Conservation (phyloP, 2,113 vertebrate species). For the Psilopogon haemacephalus region DNA sequence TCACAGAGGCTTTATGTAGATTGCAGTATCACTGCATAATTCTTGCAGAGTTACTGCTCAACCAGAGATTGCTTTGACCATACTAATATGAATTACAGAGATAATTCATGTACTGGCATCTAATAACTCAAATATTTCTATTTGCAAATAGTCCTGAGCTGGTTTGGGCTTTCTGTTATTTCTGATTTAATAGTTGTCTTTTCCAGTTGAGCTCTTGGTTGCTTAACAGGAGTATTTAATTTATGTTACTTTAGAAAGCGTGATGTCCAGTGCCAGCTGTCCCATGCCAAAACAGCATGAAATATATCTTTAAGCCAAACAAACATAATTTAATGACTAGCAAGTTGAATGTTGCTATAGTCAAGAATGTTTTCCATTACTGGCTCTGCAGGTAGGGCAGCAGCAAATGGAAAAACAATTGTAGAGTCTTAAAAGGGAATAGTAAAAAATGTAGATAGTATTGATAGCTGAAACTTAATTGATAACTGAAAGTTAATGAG, state of each 20-base stretch:
- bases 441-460: not conserved
- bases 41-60: not conserved
- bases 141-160: constrained; percentile 28
- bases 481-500: not conserved
- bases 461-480: too few relatives aligned
- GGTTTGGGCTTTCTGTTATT: not conserved
- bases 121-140: not conserved
- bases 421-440: not conserved
- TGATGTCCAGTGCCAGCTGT: not conserved
- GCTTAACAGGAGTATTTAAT: not conserved
- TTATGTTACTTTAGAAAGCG: not conserved
- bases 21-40: too few relatives aligned
- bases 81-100: constrained; percentile 6
- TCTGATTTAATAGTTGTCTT: not conserved
- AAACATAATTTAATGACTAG: not conserved
- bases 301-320: not conserved
- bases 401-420: not conserved
- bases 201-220: not conserved
- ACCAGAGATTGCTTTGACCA: not conserved
- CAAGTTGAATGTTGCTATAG: not conserved
- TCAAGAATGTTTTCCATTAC: not conserved
- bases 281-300: not conserved
- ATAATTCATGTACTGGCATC: constrained; percentile 10
- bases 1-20: not conserved
- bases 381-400: not conserved